Conservation (phyloP, 2,888 invertebrate genomes). For the Nephrotoma appendiculata region DNA sequence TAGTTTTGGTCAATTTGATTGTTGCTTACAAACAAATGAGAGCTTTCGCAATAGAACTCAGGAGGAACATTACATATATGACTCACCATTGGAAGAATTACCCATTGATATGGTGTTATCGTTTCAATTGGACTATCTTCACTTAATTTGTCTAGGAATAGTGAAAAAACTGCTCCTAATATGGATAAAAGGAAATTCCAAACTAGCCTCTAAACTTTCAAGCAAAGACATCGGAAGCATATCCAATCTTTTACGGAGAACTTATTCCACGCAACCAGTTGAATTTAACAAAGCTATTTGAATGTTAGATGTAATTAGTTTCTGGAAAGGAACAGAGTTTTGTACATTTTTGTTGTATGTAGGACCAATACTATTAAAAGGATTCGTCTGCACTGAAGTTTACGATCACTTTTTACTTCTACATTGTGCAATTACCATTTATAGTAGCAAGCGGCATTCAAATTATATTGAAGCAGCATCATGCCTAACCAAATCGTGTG, state of each 20-base stretch:
- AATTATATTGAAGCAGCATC: too few relatives aligned
- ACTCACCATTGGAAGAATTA: too few relatives aligned
- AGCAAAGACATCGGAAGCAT: neutral
- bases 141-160: neutral
- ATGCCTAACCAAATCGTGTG: too few relatives aligned
- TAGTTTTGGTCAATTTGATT: too few relatives aligned
- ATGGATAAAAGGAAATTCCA: neutral
- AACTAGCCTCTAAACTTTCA: neutral
- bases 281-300: neutral
- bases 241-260: neutral
- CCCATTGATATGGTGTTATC: too few relatives aligned
- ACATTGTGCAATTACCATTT: neutral
- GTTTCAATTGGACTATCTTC: too few relatives aligned
- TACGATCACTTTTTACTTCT: neutral
- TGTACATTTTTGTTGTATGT: neutral
- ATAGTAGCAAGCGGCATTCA: neutral
- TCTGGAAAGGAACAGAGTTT: neutral
- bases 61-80: too few relatives aligned
- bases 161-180: neutral
- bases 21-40: too few relatives aligned
- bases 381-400: neutral
- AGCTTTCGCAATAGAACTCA: too few relatives aligned
- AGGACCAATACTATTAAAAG: neutral
- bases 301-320: neutral
- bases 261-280: neutral